Base-by-base conservation (phyloP, 2,888 invertebrate species). In the Pimpla rufipes region DNA sequence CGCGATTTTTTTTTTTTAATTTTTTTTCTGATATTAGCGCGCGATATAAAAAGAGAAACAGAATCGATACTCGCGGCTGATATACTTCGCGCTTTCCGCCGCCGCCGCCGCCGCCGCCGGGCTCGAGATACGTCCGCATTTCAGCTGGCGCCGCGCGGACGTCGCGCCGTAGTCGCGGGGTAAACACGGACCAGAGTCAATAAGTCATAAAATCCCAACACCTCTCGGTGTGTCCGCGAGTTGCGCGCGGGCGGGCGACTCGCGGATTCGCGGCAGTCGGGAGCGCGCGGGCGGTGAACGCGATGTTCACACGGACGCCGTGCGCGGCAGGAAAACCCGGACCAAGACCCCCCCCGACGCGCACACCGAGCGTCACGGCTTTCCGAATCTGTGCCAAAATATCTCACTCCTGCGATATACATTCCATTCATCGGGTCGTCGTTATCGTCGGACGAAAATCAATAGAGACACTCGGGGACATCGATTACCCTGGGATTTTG, bases 171-270 rank as follows among this genome's bases (percentile, higher is more conserved):
- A 79, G 81, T 83, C 83, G 81, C 81, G 85, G 85, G 87, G 91
- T 90, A 91, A 91, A 91, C 89, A 90, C 91, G 87, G 80, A 87
- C 88, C 86, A 89, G 89, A 91, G 90, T 91, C 90, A 90, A 92
- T 91, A 91, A 91, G 91, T 91, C 91, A 90, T 91, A 91, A 91
- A 91, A 90, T 88, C 35, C 88, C 88, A 89, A 88, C 89, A 89
- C 87, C 87, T 83, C 83, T 71, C 55, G 47, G 13, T 70, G 73
- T 50, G 82, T 79, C 70, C 82, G 74, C 74, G 80, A 77, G 77
- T 76, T 83, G 71, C 83, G 62, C 73, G 83, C 80, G 71, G 79
- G 62, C 73, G 79, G 67, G 67, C 57, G 75, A 59, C 62, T 50
- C 23, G 42, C 23, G 75, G 75, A 79, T 76, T 73, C 83, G 45